A percentile compares a stretch with the other conserved stretches of the same genome.
Evolutionary conservation across 2,888 invertebrate species (phyloP).

Genomic region (Apomyelois bistriatella): DNA sequence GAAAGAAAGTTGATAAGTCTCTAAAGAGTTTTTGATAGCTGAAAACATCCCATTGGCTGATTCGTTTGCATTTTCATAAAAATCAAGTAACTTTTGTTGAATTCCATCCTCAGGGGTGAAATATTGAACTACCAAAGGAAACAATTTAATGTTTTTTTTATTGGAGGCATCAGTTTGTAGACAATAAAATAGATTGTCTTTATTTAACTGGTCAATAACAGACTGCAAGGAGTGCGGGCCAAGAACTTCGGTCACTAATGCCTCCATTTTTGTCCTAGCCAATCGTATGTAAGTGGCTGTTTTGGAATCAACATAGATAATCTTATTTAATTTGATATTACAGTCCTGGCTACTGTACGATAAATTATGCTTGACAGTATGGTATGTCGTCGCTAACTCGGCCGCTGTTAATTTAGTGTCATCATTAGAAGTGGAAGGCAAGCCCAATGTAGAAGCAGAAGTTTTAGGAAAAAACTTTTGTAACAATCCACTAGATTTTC

Average conservation of each 20-base stretch:
- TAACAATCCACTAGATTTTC: too few relatives aligned
- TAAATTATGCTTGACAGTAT: too few relatives aligned
- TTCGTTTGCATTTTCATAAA: constrained; percentile 29
- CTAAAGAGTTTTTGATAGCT: constrained; percentile 26
- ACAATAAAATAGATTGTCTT: constrained; percentile 26
- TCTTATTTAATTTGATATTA: background rate
- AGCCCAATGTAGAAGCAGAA: too few relatives aligned
- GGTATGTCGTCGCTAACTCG: too few relatives aligned
- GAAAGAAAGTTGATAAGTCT: constrained; percentile 25
- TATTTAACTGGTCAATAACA: constrained; percentile 27
- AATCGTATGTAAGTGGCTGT: constrained; percentile 24
- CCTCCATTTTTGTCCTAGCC: constrained; percentile 32
- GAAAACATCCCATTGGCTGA: constrained; percentile 27
- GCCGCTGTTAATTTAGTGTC: too few relatives aligned
- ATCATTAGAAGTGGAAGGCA: too few relatives aligned
- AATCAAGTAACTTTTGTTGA: constrained; percentile 28
- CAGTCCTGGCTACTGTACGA: too few relatives aligned
- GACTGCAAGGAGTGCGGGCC: constrained; percentile 23
- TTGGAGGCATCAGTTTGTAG: constrained; percentile 33
- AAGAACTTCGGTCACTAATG: constrained; percentile 30
- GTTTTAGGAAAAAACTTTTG: too few relatives aligned
- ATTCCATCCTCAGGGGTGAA: constrained; percentile 25
- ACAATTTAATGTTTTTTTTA: constrained; percentile 31
- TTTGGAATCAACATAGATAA: background rate
- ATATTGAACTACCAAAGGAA: constrained; percentile 31